Evolutionary conservation across 2,888 invertebrate genomes (phyloP).

Genomic region (Callimorpha dominula): DNA sequence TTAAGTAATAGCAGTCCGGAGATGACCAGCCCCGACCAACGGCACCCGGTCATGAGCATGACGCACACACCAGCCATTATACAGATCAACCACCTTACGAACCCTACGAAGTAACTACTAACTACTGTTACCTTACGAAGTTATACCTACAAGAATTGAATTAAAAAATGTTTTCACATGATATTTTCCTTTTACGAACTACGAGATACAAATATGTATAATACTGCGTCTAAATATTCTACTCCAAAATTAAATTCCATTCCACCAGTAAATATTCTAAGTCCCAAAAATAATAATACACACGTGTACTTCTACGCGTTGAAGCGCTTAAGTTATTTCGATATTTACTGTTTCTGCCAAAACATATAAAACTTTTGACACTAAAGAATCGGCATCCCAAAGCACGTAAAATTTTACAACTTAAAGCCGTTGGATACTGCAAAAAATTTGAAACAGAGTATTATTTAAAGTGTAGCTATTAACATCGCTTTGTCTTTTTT

Average conservation of each 20-base stretch:
- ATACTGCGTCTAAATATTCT: no score
- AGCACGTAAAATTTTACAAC: constrained; percentile 60
- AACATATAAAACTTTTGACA: constrained; percentile 53
- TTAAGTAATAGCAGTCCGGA: no score
- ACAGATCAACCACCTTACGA: no score
- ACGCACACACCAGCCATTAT: no score
- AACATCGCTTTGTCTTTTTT: constrained; percentile 19
- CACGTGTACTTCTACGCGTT: constrained; percentile 21
- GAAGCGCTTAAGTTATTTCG: constrained; percentile 36
- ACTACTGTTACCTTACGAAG: no score
- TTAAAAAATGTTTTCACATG: no score
- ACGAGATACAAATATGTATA: no score
- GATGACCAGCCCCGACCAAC: no score
- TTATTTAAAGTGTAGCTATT: constrained; percentile 33
- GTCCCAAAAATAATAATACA: constrained; percentile 42
- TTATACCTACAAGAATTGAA: no score
- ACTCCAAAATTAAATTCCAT: background rate
- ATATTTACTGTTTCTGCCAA: constrained; percentile 44
- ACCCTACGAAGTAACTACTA: no score
- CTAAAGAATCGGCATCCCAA: constrained; percentile 32
- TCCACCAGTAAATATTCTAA: constrained; percentile 12
- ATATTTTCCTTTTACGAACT: no score
- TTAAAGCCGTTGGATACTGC: constrained; percentile 52
- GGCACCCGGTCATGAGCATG: no score
- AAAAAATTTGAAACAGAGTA: constrained; percentile 41